A percentile compares a stretch with the other conserved stretches of the same genome.
Conservation (phyloP, 2,797 vertebrate species). For the Sarcophilus harrisii region DNA sequence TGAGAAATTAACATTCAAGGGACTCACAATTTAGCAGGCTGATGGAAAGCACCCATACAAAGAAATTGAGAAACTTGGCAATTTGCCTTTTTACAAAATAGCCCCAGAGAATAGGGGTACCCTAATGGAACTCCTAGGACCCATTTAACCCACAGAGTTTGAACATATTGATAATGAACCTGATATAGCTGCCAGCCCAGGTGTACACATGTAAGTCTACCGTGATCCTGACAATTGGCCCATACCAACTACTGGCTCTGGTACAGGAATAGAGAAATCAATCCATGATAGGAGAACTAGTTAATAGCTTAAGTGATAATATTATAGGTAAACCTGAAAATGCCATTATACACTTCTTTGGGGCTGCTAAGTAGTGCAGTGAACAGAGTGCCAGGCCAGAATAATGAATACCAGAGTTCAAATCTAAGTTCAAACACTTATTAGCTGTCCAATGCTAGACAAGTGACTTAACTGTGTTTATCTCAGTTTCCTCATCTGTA, state of each 20-base stretch:
- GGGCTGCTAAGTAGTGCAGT: background rate
- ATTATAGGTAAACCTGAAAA: background rate
- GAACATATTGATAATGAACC: background rate
- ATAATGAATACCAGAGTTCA: background rate
- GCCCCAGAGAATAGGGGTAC: background rate
- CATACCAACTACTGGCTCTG: background rate
- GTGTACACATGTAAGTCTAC: background rate
- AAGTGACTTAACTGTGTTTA: background rate
- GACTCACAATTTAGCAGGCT: background rate
- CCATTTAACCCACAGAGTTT: background rate
- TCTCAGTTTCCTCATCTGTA: background rate
- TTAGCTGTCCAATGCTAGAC: background rate
- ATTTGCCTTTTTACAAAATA: background rate
- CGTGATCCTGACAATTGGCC: background rate
- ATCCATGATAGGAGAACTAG: background rate
- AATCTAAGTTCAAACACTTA: background rate
- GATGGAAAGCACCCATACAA: background rate
- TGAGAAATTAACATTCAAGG: background rate
- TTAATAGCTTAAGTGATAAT: background rate
- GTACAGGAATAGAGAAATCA: background rate
- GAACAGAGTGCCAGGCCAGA: background rate
- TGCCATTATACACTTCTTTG: background rate
- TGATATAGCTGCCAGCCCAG: background rate
- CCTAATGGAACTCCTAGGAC: background rate
- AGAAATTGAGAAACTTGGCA: background rate